These are phyloP conservation scores for Bradynema listronoti DNA, from an alignment of 1,140 invertebrate genomes.

Conservation along the genomic window DNA sequence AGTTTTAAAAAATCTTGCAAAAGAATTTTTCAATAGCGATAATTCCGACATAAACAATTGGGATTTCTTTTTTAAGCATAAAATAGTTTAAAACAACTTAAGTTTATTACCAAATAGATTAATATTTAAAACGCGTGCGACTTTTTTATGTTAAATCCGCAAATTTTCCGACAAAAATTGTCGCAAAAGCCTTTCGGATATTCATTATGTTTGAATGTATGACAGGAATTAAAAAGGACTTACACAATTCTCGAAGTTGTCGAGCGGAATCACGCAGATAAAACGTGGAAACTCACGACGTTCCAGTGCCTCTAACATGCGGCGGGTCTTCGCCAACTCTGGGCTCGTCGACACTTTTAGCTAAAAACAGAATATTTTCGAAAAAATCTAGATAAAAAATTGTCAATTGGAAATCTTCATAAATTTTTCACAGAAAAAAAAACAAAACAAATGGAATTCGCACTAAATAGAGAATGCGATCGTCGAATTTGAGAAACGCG, in stretches of 20 bases:
- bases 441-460: not conserved
- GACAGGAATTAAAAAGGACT: too few relatives aligned
- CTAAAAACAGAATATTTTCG: not conserved
- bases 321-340: not conserved
- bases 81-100: too few relatives aligned
- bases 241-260: not conserved
- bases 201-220: too few relatives aligned
- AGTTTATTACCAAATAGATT: too few relatives aligned
- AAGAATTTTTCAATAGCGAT: too few relatives aligned
- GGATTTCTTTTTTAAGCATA: too few relatives aligned
- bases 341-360: not conserved
- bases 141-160: too few relatives aligned
- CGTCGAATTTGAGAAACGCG: conserved; percentile 2
- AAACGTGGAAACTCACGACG: not conserved
- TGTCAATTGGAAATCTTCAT: not conserved
- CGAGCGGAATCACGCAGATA: not conserved
- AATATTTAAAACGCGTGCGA: too few relatives aligned
- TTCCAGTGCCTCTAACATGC: not conserved
- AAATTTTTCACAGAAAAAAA: not conserved
- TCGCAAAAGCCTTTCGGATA: too few relatives aligned
- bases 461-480: conserved; percentile 1
- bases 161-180: too few relatives aligned
- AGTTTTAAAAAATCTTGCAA: too few relatives aligned
- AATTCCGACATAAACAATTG: too few relatives aligned
- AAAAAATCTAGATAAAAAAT: not conserved